Base-by-base conservation (phyloP, 2,888 invertebrate genomes). In the Ophion obscuratus region DNA sequence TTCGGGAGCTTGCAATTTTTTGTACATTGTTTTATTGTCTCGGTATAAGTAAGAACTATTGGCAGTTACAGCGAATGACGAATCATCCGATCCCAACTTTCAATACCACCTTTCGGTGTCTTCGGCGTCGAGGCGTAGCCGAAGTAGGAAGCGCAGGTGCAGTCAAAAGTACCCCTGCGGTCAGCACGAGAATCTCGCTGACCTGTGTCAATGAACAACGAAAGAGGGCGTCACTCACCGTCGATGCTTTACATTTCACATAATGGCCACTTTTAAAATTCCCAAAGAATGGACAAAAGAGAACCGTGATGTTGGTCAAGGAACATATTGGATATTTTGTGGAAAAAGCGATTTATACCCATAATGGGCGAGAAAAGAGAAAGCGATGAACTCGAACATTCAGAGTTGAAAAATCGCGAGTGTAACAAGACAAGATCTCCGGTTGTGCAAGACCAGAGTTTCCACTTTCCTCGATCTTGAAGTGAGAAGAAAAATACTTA, bases 141-240 rank as follows among this genome's bases (percentile, higher is more conserved):
- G 24, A 66, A 53, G 59, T 67, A 44, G 73, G 53, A 66, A 73
- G 57, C 36, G 84, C 81, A 84, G 84, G 82, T 74, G 76, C 76
- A 82, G 83, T 83, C 83, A 84, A 87, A 88, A 84, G 87, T 88
- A 83, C 7, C 59, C n/a, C 88, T 85, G 88, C 86, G 81, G 74
- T 66, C 79, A 44, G 70, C 62, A 64, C 71, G 83, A 57, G 40
- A 31, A n/a, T 70, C 70, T 20, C 75, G 70, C 66, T 40, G 64
- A 64, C 89, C 87, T 90, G 91, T 91, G 90, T 92, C 91, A 88
- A 89, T 80, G 90, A 86, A 90, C 87, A 90, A 62, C 62, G 88
- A 89, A 90, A 91, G 80, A 79, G 88, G 90, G 89, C 89, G 90
- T 90, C 85, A 44, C 82, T 70, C 77, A 80, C 40, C 80, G 74